Percentiles rank a stretch among this genome's conserved stretches.
Conservation (phyloP, 1,140 invertebrate species). For the Trichonephila clavipes region DNA sequence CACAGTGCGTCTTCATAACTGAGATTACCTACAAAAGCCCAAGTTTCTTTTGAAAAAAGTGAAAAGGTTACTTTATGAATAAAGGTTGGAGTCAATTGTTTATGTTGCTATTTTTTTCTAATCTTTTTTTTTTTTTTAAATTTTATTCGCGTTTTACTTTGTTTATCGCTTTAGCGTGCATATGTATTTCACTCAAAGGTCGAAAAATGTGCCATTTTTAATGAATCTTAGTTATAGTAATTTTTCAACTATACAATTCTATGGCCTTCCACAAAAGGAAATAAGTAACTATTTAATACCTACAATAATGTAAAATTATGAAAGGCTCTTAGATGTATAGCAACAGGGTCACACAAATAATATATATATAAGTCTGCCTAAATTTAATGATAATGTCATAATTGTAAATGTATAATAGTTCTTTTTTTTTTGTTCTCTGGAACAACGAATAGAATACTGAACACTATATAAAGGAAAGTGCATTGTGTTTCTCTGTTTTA, state of each 20-base stretch:
- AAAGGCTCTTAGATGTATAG: no score
- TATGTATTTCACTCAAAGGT: background rate
- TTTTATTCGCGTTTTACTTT: background rate
- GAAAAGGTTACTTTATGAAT: slow-evolving; percentile 25
- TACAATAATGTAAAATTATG: no score
- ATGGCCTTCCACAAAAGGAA: no score
- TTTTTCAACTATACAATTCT: background rate
- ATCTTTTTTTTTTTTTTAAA: background rate
- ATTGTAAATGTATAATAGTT: no score
- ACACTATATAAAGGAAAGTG: no score
- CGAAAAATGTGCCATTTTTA: background rate
- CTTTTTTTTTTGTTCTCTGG: no score
- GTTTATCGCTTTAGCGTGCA: background rate
- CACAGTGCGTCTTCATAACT: background rate
- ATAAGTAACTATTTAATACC: no score
- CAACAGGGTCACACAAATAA: no score
- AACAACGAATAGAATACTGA: no score
- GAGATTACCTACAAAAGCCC: slow-evolving; percentile 70
- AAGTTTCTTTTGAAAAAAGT: slow-evolving; percentile 42
- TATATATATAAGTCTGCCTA: no score
- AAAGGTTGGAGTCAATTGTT: background rate
- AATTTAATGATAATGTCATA: no score
- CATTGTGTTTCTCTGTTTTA: no score
- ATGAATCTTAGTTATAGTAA: background rate
- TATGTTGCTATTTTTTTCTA: background rate